Percentiles rank a stretch among this genome's conserved stretches.
Conservation (phyloP, 2,888 invertebrate species). For the Troides oblongomaculatus region DNA sequence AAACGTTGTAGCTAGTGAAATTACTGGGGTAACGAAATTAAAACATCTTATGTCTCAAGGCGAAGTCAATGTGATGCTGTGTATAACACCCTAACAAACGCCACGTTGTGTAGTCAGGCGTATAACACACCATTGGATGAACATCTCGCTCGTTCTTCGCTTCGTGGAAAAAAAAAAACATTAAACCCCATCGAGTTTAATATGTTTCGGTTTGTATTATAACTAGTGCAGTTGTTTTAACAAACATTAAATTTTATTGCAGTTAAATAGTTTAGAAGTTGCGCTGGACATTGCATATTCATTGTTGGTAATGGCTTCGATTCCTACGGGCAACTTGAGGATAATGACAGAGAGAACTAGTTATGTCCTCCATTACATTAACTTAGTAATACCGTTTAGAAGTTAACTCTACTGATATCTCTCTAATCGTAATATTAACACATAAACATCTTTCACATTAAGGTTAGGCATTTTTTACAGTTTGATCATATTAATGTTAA, state of each 20-base stretch:
- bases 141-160: too few relatives aligned
- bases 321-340: neutral
- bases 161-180: neutral
- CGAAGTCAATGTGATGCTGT: too few relatives aligned
- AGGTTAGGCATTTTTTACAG: neutral
- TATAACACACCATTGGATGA: too few relatives aligned
- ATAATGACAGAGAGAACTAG: neutral
- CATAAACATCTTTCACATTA: neutral
- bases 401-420: neutral
- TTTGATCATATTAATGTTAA: too few relatives aligned
- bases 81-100: too few relatives aligned
- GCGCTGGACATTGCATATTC: slow-evolving; percentile 3
- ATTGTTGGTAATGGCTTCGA: slow-evolving; percentile 2
- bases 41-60: too few relatives aligned
- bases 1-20: too few relatives aligned
- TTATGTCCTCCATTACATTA: neutral
- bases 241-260: slow-evolving; percentile 14
- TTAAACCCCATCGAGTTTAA: neutral
- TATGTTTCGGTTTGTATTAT: neutral
- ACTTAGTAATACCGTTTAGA: neutral
- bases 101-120: too few relatives aligned
- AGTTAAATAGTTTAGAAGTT: slow-evolving; percentile 15
- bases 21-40: too few relatives aligned
- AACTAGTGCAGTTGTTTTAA: slow-evolving; percentile 4
- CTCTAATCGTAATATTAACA: neutral